Conservation (phyloP, 2,888 invertebrate species). For the Eilema sororculum region DNA sequence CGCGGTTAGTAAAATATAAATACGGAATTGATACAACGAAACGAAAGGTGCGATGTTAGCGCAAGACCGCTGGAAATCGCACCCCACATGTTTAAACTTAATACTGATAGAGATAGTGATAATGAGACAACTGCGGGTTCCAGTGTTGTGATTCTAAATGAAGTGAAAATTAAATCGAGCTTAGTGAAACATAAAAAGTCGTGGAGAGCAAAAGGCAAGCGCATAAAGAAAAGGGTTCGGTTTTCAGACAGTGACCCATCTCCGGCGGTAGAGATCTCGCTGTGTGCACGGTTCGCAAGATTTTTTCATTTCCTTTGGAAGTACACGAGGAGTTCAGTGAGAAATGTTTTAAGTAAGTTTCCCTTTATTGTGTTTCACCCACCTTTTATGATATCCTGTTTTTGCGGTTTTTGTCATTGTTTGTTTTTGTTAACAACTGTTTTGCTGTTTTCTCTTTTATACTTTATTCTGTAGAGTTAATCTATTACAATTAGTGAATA, state of each 20-base stretch:
- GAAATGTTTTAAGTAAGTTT: constrained; percentile 72
- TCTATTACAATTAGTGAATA: not conserved
- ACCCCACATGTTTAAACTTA: constrained; percentile 66
- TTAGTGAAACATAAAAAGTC: constrained; percentile 68
- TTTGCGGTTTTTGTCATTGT: constrained; percentile 26
- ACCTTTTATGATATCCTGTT: constrained; percentile 41
- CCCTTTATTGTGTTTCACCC: constrained; percentile 45
- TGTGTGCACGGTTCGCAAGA: constrained; percentile 68
- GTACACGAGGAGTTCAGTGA: constrained; percentile 65
- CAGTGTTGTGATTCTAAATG: constrained; percentile 59
- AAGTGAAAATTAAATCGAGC: constrained; percentile 74
- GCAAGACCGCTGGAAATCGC: constrained; percentile 57
- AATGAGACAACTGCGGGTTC: constrained; percentile 48
- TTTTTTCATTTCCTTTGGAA: constrained; percentile 75
- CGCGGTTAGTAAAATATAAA: constrained; percentile 50
- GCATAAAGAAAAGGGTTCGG: constrained; percentile 75
- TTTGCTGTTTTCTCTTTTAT: constrained; percentile 17
- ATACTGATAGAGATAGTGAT: constrained; percentile 53
- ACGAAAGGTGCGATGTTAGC: constrained; percentile 49
- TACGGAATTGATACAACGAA: constrained; percentile 67
- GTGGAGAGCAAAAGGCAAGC: constrained; percentile 59
- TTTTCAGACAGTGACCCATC: constrained; percentile 69
- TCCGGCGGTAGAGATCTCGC: constrained; percentile 54
- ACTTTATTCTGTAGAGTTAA: not conserved
- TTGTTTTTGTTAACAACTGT: constrained; percentile 25